A percentile compares a stretch with the other conserved stretches of the same genome.
These are phyloP conservation scores for Lepidonotus clava DNA, from an alignment of 2,888 invertebrate species.

Conservation along the genomic window DNA sequence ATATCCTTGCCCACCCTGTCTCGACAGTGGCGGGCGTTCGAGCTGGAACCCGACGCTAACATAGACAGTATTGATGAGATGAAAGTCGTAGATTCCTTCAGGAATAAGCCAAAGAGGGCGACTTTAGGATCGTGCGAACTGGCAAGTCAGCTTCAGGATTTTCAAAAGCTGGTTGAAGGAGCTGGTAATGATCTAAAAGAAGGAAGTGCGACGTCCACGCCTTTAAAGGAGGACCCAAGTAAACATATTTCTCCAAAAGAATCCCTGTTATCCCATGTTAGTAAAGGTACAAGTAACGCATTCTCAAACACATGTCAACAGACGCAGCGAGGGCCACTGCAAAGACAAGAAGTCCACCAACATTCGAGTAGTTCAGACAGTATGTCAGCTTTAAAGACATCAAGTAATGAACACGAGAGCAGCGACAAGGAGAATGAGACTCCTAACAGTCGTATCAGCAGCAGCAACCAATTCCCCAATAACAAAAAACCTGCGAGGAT, in stretches of 20 bases:
- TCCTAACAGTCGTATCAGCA: too few species aligned
- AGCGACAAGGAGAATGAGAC: constrained; percentile 6
- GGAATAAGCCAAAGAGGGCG: constrained; percentile 26
- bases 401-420: neutral
- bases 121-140: neutral
- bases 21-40: constrained; percentile 52
- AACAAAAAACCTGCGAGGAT: neutral
- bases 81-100: neutral
- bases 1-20: constrained; percentile 46
- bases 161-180: neutral
- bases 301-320: too few species aligned
- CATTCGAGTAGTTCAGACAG: constrained; percentile 8
- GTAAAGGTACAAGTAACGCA: too few species aligned
- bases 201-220: too few species aligned
- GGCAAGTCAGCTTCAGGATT: neutral
- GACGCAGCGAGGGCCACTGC: neutral
- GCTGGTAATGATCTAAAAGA: too few species aligned
- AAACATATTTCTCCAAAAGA: too few species aligned
- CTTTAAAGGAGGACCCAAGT: too few species aligned
- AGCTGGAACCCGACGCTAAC: constrained; percentile 54
- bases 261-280: too few species aligned
- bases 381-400: neutral
- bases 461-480: too few species aligned
- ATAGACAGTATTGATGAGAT: constrained; percentile 1
- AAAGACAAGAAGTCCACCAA: neutral